Evolutionary conservation across 2,888 invertebrate genomes (phyloP).

Genomic region (Leptopilina syphax): DNA sequence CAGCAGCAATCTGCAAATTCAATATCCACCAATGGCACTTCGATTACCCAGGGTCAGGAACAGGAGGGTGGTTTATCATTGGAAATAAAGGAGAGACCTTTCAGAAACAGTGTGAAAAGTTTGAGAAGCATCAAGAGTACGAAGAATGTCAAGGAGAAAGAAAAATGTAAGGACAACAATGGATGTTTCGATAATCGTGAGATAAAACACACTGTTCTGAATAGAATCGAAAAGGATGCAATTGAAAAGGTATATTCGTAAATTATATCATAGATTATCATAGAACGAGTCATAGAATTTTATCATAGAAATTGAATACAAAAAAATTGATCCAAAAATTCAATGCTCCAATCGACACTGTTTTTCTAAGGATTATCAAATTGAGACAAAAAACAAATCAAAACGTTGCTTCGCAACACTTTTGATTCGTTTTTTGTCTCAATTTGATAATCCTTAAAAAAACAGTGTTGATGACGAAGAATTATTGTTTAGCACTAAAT

Average conservation of each 20-base stretch:
- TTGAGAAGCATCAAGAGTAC: constrained; percentile 59
- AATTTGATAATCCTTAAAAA: too few species aligned
- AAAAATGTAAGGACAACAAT: constrained; percentile 61
- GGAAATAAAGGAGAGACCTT: constrained; percentile 61
- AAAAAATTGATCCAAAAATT: too few species aligned
- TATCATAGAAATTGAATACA: too few species aligned
- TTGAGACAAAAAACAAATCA: too few species aligned
- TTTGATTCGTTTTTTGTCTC: too few species aligned
- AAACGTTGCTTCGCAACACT: too few species aligned
- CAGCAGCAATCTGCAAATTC: constrained; percentile 41
- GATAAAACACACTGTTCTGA: constrained; percentile 56
- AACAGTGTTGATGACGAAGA: too few species aligned
- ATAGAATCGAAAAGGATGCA: constrained; percentile 59
- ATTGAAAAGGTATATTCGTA: constrained; percentile 53
- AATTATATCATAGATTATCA: too few species aligned
- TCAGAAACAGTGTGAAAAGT: constrained; percentile 63
- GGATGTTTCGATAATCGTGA: constrained; percentile 60
- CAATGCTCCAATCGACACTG: too few species aligned
- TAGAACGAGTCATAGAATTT: too few species aligned
- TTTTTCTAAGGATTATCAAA: too few species aligned
- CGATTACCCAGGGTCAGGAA: constrained; percentile 41
- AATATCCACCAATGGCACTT: constrained; percentile 5
- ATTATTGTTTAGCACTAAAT: too few species aligned
- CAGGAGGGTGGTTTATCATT: constrained; percentile 29
- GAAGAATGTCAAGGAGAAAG: constrained; percentile 56